A percentile compares a stretch with the other conserved stretches of the same genome.
phyloP scores from a whole-genome alignment of 1,140 invertebrate genomes.

The Tachypleus tridentatus region DNA sequence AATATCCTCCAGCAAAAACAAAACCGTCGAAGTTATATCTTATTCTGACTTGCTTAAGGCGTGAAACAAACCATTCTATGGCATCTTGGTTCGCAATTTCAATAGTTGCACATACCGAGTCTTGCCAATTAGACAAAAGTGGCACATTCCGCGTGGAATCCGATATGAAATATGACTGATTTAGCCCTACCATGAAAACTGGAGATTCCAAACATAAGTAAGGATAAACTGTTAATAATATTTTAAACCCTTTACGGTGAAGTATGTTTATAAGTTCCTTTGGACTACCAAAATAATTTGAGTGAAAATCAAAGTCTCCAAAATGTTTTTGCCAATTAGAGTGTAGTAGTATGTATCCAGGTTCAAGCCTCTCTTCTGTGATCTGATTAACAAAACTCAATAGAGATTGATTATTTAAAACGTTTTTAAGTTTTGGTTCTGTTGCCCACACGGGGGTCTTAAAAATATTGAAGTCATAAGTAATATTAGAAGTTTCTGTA shows the following conservation, averaged over 20 bases:
- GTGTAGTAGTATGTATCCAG: conserved; percentile 40
- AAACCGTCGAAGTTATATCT: conserved; percentile 73
- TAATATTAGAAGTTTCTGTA: conserved; percentile 2
- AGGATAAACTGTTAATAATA: conserved; percentile 68
- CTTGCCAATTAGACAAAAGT: conserved; percentile 20
- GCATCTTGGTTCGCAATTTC: conserved; percentile 71
- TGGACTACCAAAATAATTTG: conserved; percentile 51
- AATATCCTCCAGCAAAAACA: conserved; percentile 45
- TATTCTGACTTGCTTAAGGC: conserved; percentile 42
- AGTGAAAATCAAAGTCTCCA: conserved; percentile 39
- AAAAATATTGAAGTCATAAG: conserved; percentile 7
- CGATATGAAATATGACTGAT: conserved; percentile 16
- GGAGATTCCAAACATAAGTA: conserved; percentile 31
- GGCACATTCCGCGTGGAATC: conserved; percentile 19
- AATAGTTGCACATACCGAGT: conserved; percentile 45
- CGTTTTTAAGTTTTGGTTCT: conserved; percentile 16
- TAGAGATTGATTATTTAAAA: conserved; percentile 21
- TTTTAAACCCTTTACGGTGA: conserved; percentile 63
- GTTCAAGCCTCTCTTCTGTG: conserved; percentile 30
- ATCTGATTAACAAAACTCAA: conserved; percentile 30
- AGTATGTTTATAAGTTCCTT: conserved; percentile 63
- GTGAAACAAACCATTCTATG: conserved; percentile 61
- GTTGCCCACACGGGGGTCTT: conserved; percentile 24
- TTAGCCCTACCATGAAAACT: conserved; percentile 15
- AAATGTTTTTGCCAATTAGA: conserved; percentile 40